Base-by-base conservation (phyloP, 2,888 invertebrate species). In the Sepiola atlantica region DNA sequence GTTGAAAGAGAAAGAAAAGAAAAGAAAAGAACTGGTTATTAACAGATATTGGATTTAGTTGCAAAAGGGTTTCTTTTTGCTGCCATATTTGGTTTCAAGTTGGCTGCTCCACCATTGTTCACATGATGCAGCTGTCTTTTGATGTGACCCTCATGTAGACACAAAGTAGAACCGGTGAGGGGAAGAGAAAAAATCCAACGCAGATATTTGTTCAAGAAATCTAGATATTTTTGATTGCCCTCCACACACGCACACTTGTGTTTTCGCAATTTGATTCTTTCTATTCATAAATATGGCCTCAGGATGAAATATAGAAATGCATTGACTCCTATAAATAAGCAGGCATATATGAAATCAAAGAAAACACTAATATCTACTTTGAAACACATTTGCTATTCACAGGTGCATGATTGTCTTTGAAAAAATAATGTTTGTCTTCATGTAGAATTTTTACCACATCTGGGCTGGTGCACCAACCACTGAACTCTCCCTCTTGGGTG, bases 1-100 rank as follows among this genome's bases (percentile, higher is more conserved):
- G 77, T 18, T n/a, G n/a, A 32, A 21, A 28, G 61, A 32, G 21
- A 77, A n/a, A 77, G n/a, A 77, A 18, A 18, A 77, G 77, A n/a
- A n/a, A n/a, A n/a, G n/a, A 77, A n/a, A 18, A 77, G 77, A n/a
- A n/a, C n/a, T 0, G 14, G n/a, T 16, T 32, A 45, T 45, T 1
- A n/a, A 77, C 14, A 77, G 77, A 45, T 45, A 45, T 77, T n/a
- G 16, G 77, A 77, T 77, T 77, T 77, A 77, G 77, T 77, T 77
- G 77, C 77, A 77, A 77, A 77, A 77, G 32, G 77, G 77, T 77
- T 77, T 77, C 77, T 77, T 77, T n/a, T 77, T 77, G 77, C n/a
- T 77, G n/a, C 77, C 16, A n/a, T 77, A 77, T 77, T 77, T n/a
- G 16, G 77, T 77, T 77, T 77, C 77, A 32, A n/a, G 77, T 77